Evolutionary conservation across 2,888 invertebrate genomes (phyloP).

Genomic region (Branchellion lobata): DNA sequence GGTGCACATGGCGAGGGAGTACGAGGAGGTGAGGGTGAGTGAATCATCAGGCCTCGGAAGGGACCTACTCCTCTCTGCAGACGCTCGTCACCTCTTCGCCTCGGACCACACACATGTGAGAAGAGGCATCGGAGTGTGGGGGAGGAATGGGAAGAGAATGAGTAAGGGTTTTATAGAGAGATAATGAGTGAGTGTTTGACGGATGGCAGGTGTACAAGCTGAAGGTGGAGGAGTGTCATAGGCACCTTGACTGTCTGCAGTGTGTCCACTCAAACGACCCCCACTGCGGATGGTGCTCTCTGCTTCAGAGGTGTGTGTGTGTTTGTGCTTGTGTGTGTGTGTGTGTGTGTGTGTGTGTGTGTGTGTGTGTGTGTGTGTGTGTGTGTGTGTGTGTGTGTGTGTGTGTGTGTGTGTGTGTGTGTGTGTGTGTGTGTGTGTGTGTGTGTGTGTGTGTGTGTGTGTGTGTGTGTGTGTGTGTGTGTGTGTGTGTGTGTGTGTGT

Average conservation of each 20-base stretch:
- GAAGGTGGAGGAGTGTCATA: conserved; percentile 57
- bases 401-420: no score
- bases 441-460: no score
- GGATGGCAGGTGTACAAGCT: conserved; percentile 56
- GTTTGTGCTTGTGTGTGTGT: not conserved
- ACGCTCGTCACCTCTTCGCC: conserved; percentile 8
- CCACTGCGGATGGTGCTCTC: conserved; percentile 61
- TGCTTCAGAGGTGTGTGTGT: conserved; percentile 57
- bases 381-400: no score
- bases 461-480: no score
- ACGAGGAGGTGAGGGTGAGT: conserved; percentile 18
- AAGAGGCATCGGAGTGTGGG: no score
- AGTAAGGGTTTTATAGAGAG: no score
- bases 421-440: no score
- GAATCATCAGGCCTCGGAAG: not conserved
- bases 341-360: no score
- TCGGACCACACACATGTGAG: not conserved
- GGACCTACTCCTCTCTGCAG: not conserved
- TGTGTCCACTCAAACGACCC: conserved; percentile 59
- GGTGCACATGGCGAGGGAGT: not conserved
- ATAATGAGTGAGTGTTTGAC: no score
- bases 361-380: no score
- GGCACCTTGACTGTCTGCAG: conserved; percentile 55
- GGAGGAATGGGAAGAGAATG: no score
- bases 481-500: no score